phyloP scores from a whole-genome alignment of 2,113 vertebrate species.

The Protobothrops flavoviridis region DNA sequence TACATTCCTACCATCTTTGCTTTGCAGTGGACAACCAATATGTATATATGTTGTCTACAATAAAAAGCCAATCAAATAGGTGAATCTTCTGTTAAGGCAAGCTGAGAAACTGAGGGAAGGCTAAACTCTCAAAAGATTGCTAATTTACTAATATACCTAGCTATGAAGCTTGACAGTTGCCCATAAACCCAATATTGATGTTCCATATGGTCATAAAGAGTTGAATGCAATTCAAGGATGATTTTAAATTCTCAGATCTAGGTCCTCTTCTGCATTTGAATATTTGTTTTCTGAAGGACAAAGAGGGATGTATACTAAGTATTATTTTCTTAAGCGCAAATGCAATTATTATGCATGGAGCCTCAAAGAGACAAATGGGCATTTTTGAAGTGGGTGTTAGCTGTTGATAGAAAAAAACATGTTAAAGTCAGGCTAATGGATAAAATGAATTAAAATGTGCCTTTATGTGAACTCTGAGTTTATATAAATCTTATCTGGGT shows the following conservation, averaged over 20 bases:
- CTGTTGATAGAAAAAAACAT: neutral
- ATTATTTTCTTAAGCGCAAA: neutral
- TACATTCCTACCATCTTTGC: neutral
- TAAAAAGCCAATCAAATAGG: neutral
- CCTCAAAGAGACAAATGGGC: neutral
- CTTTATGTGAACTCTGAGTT: neutral
- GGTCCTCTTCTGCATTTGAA: neutral
- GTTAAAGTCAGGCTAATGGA: neutral
- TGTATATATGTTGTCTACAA: neutral
- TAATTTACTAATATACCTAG: neutral
- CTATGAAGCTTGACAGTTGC: neutral
- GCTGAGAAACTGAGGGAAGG: neutral
- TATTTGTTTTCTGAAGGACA: neutral
- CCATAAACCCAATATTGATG: neutral
- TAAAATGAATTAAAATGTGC: neutral
- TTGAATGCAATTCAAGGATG: neutral
- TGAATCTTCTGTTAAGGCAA: neutral
- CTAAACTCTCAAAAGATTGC: neutral
- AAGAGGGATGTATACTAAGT: neutral
- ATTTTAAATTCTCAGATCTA: neutral
- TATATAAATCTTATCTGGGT: neutral
- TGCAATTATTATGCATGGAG: neutral
- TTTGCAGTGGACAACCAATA: neutral
- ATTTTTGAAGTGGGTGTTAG: neutral
- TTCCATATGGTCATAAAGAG: neutral